Percentiles rank a stretch among this genome's conserved stretches.
These are phyloP conservation scores for Antechinus stuartii DNA, from an alignment of 2,113 vertebrate species.

Conservation along the genomic window DNA sequence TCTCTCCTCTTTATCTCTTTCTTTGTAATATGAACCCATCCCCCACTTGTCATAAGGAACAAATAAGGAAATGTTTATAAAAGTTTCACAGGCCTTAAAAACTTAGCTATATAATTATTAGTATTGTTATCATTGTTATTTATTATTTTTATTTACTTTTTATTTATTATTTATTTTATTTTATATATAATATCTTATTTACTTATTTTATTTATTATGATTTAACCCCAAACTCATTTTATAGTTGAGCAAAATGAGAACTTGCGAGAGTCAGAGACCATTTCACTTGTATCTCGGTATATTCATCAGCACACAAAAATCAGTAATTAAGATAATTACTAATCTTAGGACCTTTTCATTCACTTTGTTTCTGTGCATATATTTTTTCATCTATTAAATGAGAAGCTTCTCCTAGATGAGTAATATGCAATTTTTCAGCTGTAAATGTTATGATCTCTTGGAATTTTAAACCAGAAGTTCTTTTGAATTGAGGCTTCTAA, in stretches of 20 bases:
- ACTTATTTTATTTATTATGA: too few species aligned
- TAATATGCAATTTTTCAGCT: neutral
- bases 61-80: neutral
- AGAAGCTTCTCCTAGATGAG: neutral
- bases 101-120: neutral
- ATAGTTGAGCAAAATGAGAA: neutral
- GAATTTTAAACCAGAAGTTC: neutral
- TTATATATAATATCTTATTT: too few species aligned
- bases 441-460: neutral
- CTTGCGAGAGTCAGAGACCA: neutral
- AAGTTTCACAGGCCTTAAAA: neutral
- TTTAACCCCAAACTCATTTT: neutral
- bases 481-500: neutral
- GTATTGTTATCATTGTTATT: too few species aligned
- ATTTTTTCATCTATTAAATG: neutral
- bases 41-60: neutral
- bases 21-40: neutral
- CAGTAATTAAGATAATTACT: slow-evolving; percentile 18
- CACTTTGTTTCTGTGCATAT: neutral
- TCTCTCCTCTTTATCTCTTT: neutral
- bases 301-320: neutral
- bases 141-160: too few species aligned
- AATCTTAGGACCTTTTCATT: neutral
- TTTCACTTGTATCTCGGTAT: neutral
- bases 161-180: too few species aligned